Evolutionary conservation across 2,888 invertebrate genomes (phyloP).

Genomic region (Clostera curtula): DNA sequence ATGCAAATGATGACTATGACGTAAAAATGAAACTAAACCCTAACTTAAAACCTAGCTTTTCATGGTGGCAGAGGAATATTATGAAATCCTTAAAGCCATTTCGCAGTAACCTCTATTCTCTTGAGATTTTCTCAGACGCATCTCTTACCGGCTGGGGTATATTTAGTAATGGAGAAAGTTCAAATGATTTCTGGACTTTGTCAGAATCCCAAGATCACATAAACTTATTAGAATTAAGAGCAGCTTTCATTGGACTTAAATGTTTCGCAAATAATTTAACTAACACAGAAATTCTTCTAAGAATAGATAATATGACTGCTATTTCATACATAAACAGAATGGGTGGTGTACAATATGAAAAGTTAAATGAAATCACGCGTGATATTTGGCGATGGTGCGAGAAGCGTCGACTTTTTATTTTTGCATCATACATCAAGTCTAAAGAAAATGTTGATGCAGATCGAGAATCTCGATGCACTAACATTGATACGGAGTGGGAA

Average conservation of each 20-base stretch:
- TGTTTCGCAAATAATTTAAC: background rate
- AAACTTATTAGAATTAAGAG: no score
- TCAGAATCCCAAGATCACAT: no score
- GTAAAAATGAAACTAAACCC: background rate
- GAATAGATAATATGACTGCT: background rate
- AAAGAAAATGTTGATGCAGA: conserved; percentile 1
- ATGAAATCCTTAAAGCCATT: background rate
- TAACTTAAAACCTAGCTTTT: background rate
- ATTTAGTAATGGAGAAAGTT: conserved; percentile 2
- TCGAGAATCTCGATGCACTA: conserved; percentile 1
- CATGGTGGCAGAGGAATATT: background rate
- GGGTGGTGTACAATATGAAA: background rate
- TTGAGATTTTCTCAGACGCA: no score
- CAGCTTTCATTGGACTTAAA: background rate
- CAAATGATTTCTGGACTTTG: conserved; percentile 1
- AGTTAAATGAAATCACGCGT: background rate
- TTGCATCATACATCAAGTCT: background rate
- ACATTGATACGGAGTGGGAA: conserved; percentile 4
- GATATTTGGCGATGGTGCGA: conserved; percentile 1
- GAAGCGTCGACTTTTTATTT: background rate
- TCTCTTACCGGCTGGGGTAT: no score
- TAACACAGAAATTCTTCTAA: background rate
- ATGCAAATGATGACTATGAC: conserved; percentile 1
- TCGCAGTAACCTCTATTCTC: no score
- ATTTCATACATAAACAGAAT: conserved; percentile 1